Evolutionary conservation across 35 echinoderm and acorn worm genomes (phyloP).

Genomic region (Strongylocentrotus purpuratus): DNA sequence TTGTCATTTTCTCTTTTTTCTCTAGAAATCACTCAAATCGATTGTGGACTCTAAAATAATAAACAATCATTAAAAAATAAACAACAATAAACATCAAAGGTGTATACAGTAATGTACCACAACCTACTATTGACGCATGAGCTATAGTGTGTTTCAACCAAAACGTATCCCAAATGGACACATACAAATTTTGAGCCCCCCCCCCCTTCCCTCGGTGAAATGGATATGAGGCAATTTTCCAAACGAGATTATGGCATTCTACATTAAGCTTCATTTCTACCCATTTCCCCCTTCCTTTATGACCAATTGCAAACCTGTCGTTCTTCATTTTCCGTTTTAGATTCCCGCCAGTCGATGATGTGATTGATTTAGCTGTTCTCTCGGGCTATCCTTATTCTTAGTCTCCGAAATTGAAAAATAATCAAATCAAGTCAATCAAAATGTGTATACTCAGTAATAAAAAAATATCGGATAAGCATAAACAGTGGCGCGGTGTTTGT

Average conservation of each 20-base stretch:
- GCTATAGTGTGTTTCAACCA: no score
- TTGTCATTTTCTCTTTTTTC: no score
- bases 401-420: background rate
- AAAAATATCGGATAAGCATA: background rate
- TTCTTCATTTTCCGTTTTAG: background rate
- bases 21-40: no score
- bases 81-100: no score
- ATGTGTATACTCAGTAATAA: conserved; percentile 9
- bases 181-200: no score
- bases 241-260: conserved; percentile 1
- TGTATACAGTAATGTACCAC: no score
- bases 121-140: no score
- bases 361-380: conserved; percentile 6
- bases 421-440: conserved; percentile 19
- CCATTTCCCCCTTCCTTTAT: background rate
- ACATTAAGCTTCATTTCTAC: background rate
- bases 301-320: background rate
- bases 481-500: background rate
- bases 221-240: background rate
- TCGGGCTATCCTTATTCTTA: conserved; percentile 3
- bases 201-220: background rate
- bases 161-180: no score
- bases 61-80: no score
- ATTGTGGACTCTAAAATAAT: no score
- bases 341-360: conserved; percentile 7